Percentiles rank a stretch among this genome's conserved stretches.
phyloP scores from a whole-genome alignment of 1,140 invertebrate species.

The Sminthurinus signatus region DNA sequence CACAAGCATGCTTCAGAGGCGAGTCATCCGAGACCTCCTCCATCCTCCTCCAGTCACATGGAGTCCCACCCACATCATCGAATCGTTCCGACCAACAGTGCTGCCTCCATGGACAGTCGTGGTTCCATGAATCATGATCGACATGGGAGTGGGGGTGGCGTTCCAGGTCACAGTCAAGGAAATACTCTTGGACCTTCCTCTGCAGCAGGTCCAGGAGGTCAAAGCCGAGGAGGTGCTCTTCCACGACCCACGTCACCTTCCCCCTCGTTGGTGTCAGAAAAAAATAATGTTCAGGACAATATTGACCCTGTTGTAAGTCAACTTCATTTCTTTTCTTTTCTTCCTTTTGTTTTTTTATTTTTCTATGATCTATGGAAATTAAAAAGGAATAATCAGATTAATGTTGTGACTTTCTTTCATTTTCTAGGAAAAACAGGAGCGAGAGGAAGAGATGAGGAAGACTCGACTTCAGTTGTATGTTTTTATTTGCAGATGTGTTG shows the following conservation, averaged over 20 bases:
- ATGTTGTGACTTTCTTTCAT: neutral
- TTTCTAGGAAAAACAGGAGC: slow-evolving; percentile 68
- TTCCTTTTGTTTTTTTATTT: neutral
- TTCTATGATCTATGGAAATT: neutral
- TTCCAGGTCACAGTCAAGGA: neutral
- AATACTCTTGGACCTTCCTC: slow-evolving; percentile 7
- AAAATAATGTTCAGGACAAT: slow-evolving; percentile 50
- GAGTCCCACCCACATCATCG: slow-evolving; percentile 22
- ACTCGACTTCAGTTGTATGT: slow-evolving; percentile 92
- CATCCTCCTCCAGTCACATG: slow-evolving; percentile 11
- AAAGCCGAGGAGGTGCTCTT: slow-evolving; percentile 53
- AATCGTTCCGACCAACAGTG: slow-evolving; percentile 23
- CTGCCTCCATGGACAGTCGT: slow-evolving; percentile 14
- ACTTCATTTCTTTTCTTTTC: neutral
- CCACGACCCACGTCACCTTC: slow-evolving; percentile 73
- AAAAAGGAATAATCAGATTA: neutral
- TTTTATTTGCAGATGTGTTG: slow-evolving; percentile 94
- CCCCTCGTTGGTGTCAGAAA: slow-evolving; percentile 71
- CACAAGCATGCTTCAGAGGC: slow-evolving; percentile 24
- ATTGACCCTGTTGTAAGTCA: slow-evolving; percentile 35
- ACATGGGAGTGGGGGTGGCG: neutral
- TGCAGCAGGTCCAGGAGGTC: slow-evolving; percentile 25
- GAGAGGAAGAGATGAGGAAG: slow-evolving; percentile 89
- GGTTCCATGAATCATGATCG: neutral
- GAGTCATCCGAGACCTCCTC: slow-evolving; percentile 42